Evolutionary conservation across 2,113 vertebrate species (phyloP), one percentile per base, ranked within the genome.

Genomic region (Fukomys damarensis): DNA sequence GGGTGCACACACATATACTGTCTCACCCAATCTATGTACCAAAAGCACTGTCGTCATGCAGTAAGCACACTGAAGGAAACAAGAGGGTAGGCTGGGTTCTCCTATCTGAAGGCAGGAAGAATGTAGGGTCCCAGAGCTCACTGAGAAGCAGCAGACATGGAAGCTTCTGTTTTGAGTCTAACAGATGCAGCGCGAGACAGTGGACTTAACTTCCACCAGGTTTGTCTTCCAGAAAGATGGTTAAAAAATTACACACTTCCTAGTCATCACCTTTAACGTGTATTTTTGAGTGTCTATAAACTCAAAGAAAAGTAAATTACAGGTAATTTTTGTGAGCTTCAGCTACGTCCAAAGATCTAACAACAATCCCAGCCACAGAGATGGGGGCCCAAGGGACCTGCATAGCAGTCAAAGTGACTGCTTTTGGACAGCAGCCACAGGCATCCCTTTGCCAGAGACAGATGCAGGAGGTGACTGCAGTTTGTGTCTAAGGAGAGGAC

Each of bases 281-380:
- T n/a, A 66, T 80, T 56, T 94, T 81, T 13, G 86, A 91, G 85
- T 86, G 56, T 63, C 86, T 85, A 76, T 13, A 92, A 68, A 88
- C 24, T 72, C 58, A 89, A 74, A 87, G 63, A 32, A 91, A 93
- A 92, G 58, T 86, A 85, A 86, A 61, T 20, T 35, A 52, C 1
- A 81, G 38, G 76, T 79, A 84, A 86, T 38, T 74, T 89, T 68
- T 77, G 13, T 81, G 35, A 85, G 13, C 66, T 88, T 72, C 0
- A 52, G 32, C 13, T 59, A n/a, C 9, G 58, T 32, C 35, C 20
- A 65, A 95, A 91, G n/a, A 26, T 38, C 0, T 46, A 56, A 56
- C 26, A 86, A 85, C 65, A 52, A 76, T n/a, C 59, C 49, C 10
- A 61, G 72, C 12, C 16, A 13, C 35, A 74, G 58, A n/a, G 26